Evolutionary conservation across 2,113 vertebrate species (phyloP).

Genomic region (Macroglossus sobrinus): DNA sequence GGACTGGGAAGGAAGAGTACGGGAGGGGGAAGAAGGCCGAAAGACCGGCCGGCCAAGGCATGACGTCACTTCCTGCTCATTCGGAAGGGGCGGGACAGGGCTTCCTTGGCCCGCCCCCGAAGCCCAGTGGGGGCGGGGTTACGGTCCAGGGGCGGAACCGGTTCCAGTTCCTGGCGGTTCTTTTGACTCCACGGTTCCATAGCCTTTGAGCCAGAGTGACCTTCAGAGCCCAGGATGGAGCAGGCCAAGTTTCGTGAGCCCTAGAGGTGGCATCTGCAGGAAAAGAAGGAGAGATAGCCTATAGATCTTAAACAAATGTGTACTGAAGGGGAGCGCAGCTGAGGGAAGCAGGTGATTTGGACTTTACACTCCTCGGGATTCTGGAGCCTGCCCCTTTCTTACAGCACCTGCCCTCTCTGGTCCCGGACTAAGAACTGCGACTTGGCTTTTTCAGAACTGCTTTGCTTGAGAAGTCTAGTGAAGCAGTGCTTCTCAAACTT

Average conservation of each 20-base stretch:
- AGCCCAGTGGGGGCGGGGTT: background rate
- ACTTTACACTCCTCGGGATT: background rate
- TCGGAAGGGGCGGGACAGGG: background rate
- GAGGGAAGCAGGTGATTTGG: fast-evolving
- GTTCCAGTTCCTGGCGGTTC: fast-evolving
- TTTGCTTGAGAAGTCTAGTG: background rate
- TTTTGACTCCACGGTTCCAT: slow-evolving; percentile 67
- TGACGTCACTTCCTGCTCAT: background rate
- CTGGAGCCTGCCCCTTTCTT: background rate
- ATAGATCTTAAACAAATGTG: background rate
- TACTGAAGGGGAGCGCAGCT: too few relatives aligned
- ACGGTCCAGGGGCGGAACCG: fast-evolving
- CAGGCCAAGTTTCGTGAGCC: background rate
- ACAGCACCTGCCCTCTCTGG: background rate
- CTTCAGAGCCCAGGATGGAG: background rate
- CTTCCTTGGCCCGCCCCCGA: background rate
- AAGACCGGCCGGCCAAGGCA: slow-evolving; percentile 32
- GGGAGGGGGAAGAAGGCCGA: slow-evolving; percentile 7
- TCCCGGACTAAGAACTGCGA: fast-evolving
- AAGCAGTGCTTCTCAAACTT: background rate
- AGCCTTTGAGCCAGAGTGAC: background rate
- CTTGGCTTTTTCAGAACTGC: background rate
- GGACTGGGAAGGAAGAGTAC: slow-evolving; percentile 25
- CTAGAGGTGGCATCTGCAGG: background rate
- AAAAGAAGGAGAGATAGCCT: background rate